These are phyloP conservation scores for Thecophora atra DNA, from an alignment of 2,888 invertebrate genomes.

Conservation along the genomic window DNA sequence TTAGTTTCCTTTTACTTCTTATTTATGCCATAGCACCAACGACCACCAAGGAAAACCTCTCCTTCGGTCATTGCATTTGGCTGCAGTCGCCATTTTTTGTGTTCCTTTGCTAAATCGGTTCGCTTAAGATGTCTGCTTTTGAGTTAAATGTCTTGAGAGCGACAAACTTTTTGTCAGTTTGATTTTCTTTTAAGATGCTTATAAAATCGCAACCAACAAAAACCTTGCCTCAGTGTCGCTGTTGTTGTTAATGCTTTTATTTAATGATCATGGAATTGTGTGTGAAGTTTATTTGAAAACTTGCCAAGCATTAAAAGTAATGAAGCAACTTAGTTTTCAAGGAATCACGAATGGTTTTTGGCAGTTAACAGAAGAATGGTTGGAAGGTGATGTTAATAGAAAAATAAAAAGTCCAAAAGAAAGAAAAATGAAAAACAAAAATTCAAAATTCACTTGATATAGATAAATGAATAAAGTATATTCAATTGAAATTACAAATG, in stretches of 20 bases:
- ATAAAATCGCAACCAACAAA: not conserved
- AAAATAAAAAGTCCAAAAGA: too few relatives aligned
- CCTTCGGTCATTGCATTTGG: not conserved
- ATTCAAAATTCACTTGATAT: too few relatives aligned
- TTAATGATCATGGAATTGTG: conserved; percentile 8
- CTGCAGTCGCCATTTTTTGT: not conserved
- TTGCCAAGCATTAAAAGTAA: conserved; percentile 19
- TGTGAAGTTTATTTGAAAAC: conserved; percentile 27
- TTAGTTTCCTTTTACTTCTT: too few relatives aligned
- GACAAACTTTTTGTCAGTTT: conserved; percentile 6
- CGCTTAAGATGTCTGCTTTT: conserved; percentile 23
- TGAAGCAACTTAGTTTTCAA: not conserved
- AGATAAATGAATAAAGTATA: too few relatives aligned
- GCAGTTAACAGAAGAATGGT: too few relatives aligned
- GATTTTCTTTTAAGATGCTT: not conserved
- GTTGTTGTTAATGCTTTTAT: not conserved
- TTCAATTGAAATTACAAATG: too few relatives aligned
- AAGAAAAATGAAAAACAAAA: too few relatives aligned
- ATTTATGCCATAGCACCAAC: too few relatives aligned
- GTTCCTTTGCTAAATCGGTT: conserved; percentile 15
- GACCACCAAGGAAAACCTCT: too few relatives aligned
- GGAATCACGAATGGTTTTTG: too few relatives aligned
- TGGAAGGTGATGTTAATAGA: too few relatives aligned
- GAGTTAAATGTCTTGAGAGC: conserved; percentile 8
- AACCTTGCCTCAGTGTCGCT: too few relatives aligned